A percentile compares a stretch with the other conserved stretches of the same genome.
Conservation (phyloP, 1,140 invertebrate species). For the Calliopsis andreniformis region DNA sequence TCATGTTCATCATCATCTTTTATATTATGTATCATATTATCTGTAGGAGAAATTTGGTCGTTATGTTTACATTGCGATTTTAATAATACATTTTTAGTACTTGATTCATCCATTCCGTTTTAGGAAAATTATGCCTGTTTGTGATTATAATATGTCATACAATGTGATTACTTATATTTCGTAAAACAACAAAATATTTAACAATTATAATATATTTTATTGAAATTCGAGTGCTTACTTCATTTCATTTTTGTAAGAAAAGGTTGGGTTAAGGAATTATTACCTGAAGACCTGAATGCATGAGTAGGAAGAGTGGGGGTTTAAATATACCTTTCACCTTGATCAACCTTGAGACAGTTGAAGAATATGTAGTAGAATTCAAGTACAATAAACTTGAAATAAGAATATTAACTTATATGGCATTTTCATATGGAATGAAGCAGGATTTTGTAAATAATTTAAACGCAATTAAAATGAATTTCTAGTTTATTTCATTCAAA, state of each 20-base stretch:
- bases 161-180: not conserved
- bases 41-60: slow-evolving; percentile 31
- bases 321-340: slow-evolving; percentile 6
- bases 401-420: not conserved
- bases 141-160: slow-evolving; percentile 7
- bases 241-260: not conserved
- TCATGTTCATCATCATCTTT: slow-evolving; percentile 75
- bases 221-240: slow-evolving; percentile 1
- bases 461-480: not conserved
- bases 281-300: slow-evolving; percentile 9
- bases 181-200: slow-evolving; percentile 1
- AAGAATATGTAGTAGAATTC: not conserved
- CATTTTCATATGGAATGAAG: too few species aligned
- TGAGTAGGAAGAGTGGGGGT: slow-evolving; percentile 17
- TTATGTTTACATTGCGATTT: slow-evolving; percentile 57
- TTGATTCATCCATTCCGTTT: slow-evolving; percentile 62
- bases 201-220: not conserved
- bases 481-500: not conserved
- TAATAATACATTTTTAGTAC: slow-evolving; percentile 48
- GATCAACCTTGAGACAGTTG: too few species aligned
- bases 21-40: slow-evolving; percentile 46
- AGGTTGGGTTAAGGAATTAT: slow-evolving; percentile 23
- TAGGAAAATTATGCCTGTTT: not conserved
- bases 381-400: not conserved
- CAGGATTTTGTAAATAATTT: too few species aligned